A percentile compares a stretch with the other conserved stretches of the same genome.
Conservation (phyloP, 1,140 invertebrate genomes). For the Neodiprion lecontei region DNA sequence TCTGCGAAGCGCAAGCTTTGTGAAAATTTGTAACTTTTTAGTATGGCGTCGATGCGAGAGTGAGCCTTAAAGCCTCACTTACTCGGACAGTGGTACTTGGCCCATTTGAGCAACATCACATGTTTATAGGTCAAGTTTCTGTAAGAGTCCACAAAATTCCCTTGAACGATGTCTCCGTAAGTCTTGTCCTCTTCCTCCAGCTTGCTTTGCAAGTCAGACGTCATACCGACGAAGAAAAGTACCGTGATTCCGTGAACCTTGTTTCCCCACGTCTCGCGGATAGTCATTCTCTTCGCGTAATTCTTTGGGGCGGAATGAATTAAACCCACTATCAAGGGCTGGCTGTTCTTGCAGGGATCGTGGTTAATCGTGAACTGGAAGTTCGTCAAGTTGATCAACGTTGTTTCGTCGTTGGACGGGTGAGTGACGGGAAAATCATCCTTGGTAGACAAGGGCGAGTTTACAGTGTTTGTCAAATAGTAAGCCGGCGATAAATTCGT, state of each 20-base stretch:
- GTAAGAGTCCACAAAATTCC: constrained; percentile 80
- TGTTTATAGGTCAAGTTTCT: constrained; percentile 89
- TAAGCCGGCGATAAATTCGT: constrained; percentile 35
- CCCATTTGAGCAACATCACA: constrained; percentile 83
- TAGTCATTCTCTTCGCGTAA: constrained; percentile 65
- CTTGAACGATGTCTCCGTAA: constrained; percentile 79
- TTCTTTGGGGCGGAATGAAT: constrained; percentile 75
- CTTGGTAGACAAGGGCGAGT: constrained; percentile 29
- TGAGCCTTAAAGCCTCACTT: constrained; percentile 24
- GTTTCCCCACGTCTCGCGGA: constrained; percentile 75
- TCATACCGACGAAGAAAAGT: constrained; percentile 75
- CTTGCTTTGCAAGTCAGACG: constrained; percentile 57
- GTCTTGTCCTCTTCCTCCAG: constrained; percentile 68
- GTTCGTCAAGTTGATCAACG: constrained; percentile 65
- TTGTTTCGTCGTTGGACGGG: constrained; percentile 52
- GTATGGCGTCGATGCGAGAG: too few relatives aligned
- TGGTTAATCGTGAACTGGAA: constrained; percentile 67
- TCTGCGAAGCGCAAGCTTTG: too few relatives aligned
- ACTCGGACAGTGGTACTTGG: constrained; percentile 70
- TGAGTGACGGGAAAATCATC: constrained; percentile 41
- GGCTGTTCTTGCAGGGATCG: constrained; percentile 58
- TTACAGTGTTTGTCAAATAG: constrained; percentile 36
- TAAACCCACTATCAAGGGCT: constrained; percentile 67
- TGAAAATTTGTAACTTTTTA: too few relatives aligned
- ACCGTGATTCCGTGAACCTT: constrained; percentile 56